phyloP scores from a whole-genome alignment of 2,797 vertebrate genomes.

The Lemur catta region DNA sequence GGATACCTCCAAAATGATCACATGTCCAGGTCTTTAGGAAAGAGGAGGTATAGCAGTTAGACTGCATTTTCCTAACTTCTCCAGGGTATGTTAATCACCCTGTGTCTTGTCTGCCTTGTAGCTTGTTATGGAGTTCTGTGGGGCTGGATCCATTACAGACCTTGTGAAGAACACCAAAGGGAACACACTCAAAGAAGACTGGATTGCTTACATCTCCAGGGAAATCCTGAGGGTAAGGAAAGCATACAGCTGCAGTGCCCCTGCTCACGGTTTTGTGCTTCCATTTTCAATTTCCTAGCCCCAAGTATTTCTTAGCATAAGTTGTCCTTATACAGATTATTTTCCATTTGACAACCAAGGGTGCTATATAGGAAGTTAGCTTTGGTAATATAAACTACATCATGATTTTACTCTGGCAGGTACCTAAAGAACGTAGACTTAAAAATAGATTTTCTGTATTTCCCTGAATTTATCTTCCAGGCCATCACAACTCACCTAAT shows the following conservation, averaged over 20 bases:
- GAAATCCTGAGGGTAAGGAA: constrained; percentile 95
- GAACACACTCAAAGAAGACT: constrained; percentile 98
- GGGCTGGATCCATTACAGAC: constrained; percentile 98
- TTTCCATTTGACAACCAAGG: not conserved
- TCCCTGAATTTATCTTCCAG: not conserved
- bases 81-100: not conserved
- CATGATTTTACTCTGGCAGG: not conserved
- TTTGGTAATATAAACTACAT: not conserved
- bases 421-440: not conserved
- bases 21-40: not conserved
- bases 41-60: accelerated
- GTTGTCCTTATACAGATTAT: accelerated
- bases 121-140: constrained; percentile 99
- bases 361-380: not conserved
- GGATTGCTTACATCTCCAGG: constrained; percentile 98
- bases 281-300: not conserved
- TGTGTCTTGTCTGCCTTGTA: constrained; percentile 79
- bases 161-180: constrained; percentile 99
- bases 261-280: accelerated
- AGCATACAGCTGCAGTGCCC: accelerated
- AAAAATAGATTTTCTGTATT: not conserved
- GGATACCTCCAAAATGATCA: not conserved
- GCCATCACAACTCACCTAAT: not conserved
- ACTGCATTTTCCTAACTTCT: not conserved
- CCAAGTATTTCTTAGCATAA: not conserved